Base-by-base conservation (phyloP, 1,140 invertebrate species). In the Aphaenogaster ashmeadi region DNA sequence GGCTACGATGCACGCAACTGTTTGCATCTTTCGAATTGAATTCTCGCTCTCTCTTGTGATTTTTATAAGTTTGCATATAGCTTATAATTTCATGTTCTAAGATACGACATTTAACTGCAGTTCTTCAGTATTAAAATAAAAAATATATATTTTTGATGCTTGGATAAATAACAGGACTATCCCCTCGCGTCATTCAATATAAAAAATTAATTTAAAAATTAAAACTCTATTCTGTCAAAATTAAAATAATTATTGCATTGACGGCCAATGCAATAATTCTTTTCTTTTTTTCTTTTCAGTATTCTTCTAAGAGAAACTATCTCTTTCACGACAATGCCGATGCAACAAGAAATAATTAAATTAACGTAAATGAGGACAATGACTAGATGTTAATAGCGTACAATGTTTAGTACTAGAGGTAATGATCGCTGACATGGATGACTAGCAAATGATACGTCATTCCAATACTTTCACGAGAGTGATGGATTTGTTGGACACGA, bases 361-460 rank as follows among this genome's bases (percentile, higher is more conserved):
- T 54, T 81, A 81, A 67, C 36, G 8, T 69, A 71, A 81, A 81
- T 56, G 21, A 58, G 50, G 79, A 56, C 50, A 56, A 67, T 71
- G 64, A 56, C 36, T 81, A 66, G 66, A 71, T 54, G 36, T 56
- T 81, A 81, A 81, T 33, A 58, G 52, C 21, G 4, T n/a, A n/a
- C n/a, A 36, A 56, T 71, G 38, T 58, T 81, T 81, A 56, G n/a
- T 38, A 21, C 33, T 79, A 27, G 66, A 58, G 50, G 71, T 81
- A 81, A 81, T 36, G 38, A 81, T 81, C 47, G n/a, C 78, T 27
- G 15, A 69, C 36, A 33, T 18, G 4, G 9, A 81, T 71, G 79
- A 71, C 64, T 81, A 81, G 50, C 4, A 81, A 71, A 71, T 33
- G 21, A 71, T 56, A 81, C 79, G 15, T 81, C 66, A 81, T 58